Base-by-base conservation (phyloP, 2,888 invertebrate species). In the Trilocha varians region DNA sequence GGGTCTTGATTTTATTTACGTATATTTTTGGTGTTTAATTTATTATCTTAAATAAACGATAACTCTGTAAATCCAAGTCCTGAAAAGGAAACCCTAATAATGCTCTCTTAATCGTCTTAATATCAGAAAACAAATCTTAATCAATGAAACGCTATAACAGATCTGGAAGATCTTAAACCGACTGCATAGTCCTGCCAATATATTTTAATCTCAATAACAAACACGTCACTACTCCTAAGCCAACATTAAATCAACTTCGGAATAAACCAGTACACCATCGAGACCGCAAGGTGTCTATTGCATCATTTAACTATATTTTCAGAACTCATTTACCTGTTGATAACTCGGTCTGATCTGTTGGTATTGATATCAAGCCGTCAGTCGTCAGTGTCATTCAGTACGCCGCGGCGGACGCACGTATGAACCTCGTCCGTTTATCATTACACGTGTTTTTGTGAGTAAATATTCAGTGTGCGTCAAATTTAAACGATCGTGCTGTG, bases 401-500 rank as follows among this genome's bases (percentile, higher is more conserved):
- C 62, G 65, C 53, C 62, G 59, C 40, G 49, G 61, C 58, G 71
- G 37, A 45, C 65, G 68, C 68, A 66, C 73, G 77, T 61, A 36
- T 49, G 49, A 39, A 25, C 6, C 25, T 25, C 2, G 25, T 2
- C 2, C 25, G 25, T 25, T 4, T 2, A 25, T 25, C 11, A 25
- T 3, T 11, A 5, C 70, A 75, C 77, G 77, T 74, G 77, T 65
- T 66, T 68, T 73, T 78, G 77, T 78, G 74, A 69, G 76, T 77
- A 78, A 78, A 77, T 76, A 77, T 63, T 50, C 57, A 59, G 62
- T 63, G 66, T 51, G 56, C 55, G 58, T 53, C 59, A 63, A 60
- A 65, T 65, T 66, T 61, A 55, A 58, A 52, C 53, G 55, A 56
- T 62, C 55, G 61, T 65, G 59, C 52, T 55, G 51, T 50, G 60